Conservation (phyloP, 1,140 invertebrate species). For the Phortica variegata region DNA sequence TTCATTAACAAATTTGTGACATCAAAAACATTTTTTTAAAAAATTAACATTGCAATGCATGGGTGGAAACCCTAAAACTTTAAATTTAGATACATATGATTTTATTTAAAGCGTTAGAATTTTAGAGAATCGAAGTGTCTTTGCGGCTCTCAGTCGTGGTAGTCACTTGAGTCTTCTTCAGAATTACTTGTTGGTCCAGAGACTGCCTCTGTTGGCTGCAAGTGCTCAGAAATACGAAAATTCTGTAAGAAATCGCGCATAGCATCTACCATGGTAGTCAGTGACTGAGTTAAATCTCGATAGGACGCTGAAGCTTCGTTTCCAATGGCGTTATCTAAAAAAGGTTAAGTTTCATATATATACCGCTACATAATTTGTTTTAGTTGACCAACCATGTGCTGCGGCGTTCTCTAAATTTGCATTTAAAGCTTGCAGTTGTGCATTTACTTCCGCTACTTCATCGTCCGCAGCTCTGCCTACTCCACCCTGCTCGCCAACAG, state of each 20-base stretch:
- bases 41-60: too few relatives aligned
- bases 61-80: too few relatives aligned
- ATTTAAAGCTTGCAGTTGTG: constrained; percentile 18
- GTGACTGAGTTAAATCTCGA: constrained; percentile 64
- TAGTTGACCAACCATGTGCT: constrained; percentile 22
- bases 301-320: constrained; percentile 26
- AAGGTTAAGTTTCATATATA: too few relatives aligned
- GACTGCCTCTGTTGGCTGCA: constrained; percentile 56
- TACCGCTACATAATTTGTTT: too few relatives aligned
- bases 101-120: too few relatives aligned
- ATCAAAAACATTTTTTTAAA: too few relatives aligned
- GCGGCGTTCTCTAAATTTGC: constrained; percentile 23
- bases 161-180: constrained; percentile 58
- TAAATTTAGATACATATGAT: too few relatives aligned
- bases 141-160: constrained; percentile 42
- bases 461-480: constrained; percentile 12
- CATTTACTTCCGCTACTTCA: constrained; percentile 12
- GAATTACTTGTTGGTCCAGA: constrained; percentile 56
- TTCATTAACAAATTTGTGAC: too few relatives aligned
- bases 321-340: too few relatives aligned
- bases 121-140: too few relatives aligned
- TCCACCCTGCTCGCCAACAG: not conserved
- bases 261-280: constrained; percentile 68
- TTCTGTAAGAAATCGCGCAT: constrained; percentile 73
- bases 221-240: constrained; percentile 60